These are phyloP conservation scores for Heterotilapia buettikoferi DNA, from an alignment of 2,113 vertebrate species.

Conservation along the genomic window DNA sequence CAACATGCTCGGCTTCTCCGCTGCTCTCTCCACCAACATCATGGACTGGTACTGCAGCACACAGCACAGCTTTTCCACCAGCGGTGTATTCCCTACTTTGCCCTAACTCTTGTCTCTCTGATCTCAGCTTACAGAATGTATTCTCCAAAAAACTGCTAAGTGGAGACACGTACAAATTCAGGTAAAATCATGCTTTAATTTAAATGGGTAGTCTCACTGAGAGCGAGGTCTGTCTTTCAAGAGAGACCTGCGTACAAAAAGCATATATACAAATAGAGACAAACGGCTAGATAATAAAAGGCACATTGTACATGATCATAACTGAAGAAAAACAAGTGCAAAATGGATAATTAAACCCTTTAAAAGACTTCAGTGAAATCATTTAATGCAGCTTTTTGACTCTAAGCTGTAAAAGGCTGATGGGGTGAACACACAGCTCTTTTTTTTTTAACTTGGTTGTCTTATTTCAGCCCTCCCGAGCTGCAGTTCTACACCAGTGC, in stretches of 20 bases:
- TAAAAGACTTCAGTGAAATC: background rate
- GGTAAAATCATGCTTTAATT: constrained; percentile 67
- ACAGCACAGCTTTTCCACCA: background rate
- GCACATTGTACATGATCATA: background rate
- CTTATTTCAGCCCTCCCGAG: constrained; percentile 80
- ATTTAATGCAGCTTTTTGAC: background rate
- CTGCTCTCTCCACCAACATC: constrained; percentile 93
- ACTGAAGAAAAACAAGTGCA: background rate
- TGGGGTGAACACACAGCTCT: background rate
- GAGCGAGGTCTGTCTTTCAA: background rate
- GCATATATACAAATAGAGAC: background rate
- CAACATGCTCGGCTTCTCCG: constrained; percentile 90
- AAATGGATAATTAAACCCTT: background rate
- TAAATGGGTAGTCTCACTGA: background rate
- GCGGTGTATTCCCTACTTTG: background rate
- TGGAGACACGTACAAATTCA: constrained; percentile 93
- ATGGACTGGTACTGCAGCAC: constrained; percentile 89
- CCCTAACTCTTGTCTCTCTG: background rate
- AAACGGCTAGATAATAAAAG: fast-evolving
- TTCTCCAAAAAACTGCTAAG: constrained; percentile 96
- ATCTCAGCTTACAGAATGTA: constrained; percentile 89
- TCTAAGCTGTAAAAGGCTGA: background rate
- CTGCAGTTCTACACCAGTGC: constrained; percentile 96
- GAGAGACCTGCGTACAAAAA: background rate
- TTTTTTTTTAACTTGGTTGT: background rate